These are phyloP conservation scores for Phymanthus crucifer DNA, from an alignment of 92 coral and sea anemone species.

Conservation along the genomic window DNA sequence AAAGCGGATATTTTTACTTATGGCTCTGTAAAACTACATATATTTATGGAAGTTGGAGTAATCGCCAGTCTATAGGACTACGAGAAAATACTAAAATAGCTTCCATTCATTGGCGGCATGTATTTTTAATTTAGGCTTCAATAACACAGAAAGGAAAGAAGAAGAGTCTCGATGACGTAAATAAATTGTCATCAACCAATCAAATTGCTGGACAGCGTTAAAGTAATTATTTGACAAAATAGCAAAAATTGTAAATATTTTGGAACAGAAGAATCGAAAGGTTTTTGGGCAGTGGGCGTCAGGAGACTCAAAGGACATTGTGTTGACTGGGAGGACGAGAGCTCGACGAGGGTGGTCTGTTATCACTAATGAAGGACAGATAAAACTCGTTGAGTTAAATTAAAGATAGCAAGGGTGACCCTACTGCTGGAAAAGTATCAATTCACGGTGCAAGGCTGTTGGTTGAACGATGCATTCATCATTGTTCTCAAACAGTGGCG, in stretches of 20 bases:
- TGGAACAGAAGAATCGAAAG: not conserved
- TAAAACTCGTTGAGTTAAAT: conserved; percentile 2
- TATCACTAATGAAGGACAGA: not conserved
- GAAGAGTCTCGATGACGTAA: not conserved
- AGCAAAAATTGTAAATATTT: not conserved
- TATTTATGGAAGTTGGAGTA: not conserved
- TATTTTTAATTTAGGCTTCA: not conserved
- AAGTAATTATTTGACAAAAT: not conserved
- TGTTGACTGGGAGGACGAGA: not conserved
- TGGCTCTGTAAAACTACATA: not conserved
- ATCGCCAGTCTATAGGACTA: conserved; percentile 3
- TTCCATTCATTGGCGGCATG: not conserved
- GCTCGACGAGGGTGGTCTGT: not conserved
- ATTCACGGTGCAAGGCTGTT: not conserved
- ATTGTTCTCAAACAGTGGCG: too few relatives aligned
- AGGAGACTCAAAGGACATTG: not conserved
- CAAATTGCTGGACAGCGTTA: not conserved
- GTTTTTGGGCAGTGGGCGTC: not conserved
- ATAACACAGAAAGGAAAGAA: not conserved
- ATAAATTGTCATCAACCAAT: not conserved
- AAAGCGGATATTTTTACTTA: not conserved
- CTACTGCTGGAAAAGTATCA: not conserved
- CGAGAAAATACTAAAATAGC: not conserved
- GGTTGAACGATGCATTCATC: too few relatives aligned
- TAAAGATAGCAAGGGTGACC: not conserved